phyloP scores from a whole-genome alignment of 2,888 invertebrate genomes.

The Deroplatys truncata region DNA sequence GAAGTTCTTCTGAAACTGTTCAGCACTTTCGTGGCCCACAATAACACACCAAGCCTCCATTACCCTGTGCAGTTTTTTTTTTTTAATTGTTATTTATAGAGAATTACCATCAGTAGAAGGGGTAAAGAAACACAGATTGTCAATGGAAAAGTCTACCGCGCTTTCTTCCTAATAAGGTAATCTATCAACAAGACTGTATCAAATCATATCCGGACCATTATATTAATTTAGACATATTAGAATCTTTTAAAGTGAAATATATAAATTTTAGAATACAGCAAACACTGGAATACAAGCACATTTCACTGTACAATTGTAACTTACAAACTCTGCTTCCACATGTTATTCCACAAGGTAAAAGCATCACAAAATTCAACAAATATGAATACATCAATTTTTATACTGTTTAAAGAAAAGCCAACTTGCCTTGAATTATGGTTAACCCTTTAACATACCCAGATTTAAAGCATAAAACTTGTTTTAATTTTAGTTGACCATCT shows the following conservation, averaged over 20 bases:
- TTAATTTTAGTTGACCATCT: neutral
- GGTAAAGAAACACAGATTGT: constrained; percentile 24
- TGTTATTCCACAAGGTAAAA: neutral
- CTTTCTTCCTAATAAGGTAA: constrained; percentile 4
- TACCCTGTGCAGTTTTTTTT: constrained; percentile 35
- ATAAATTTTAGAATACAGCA: constrained; percentile 33
- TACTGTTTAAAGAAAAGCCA: neutral
- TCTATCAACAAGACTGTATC: constrained; percentile 17
- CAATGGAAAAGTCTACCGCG: constrained; percentile 13
- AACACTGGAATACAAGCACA: constrained; percentile 32
- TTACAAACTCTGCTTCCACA: neutral
- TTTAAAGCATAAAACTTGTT: neutral
- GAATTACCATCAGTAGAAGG: neutral
- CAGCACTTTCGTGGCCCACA: neutral
- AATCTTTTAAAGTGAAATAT: constrained; percentile 29
- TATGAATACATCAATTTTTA: neutral
- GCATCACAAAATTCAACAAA: constrained; percentile 4
- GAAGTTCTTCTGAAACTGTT: neutral
- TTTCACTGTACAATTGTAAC: constrained; percentile 21
- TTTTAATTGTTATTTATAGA: constrained; percentile 24
- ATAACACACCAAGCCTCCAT: constrained; percentile 25
- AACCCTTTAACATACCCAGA: neutral
- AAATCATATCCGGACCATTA: constrained; percentile 25
- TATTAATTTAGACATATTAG: constrained; percentile 24
- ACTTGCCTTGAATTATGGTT: neutral